Percentiles rank a stretch among this genome's conserved stretches.
Conservation (phyloP, 30 jellyfish, hydroid and myxozoan genomes). For the Nemopilema nomurai region DNA sequence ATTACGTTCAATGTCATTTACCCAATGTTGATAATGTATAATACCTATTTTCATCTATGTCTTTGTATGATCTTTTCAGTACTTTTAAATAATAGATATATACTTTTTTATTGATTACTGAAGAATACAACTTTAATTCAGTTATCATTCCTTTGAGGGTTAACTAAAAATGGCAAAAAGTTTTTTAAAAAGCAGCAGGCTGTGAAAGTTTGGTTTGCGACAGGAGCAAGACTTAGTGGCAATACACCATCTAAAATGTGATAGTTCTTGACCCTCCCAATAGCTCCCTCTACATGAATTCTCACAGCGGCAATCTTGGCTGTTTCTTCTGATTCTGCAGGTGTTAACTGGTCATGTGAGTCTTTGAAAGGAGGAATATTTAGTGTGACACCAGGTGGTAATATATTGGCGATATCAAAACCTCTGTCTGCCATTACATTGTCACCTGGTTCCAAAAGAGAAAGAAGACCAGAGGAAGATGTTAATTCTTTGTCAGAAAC, state of each 20-base stretch:
- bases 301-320: constrained; percentile 35
- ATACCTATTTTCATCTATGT: background rate
- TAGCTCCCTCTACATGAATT: constrained; percentile 67
- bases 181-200: background rate
- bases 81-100: background rate
- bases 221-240: background rate
- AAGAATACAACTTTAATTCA: constrained; percentile 4
- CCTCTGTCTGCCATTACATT: constrained; percentile 71
- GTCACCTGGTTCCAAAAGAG: constrained; percentile 53
- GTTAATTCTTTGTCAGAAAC: constrained; percentile 61
- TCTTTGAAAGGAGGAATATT: constrained; percentile 49
- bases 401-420: constrained; percentile 32
- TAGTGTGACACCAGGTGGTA: constrained; percentile 35
- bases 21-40: background rate
- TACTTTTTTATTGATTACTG: background rate
- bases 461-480: constrained; percentile 35
- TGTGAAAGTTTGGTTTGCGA: background rate
- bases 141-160: background rate
- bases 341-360: constrained; percentile 22
- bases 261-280: constrained; percentile 55
- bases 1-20: background rate
- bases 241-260: constrained; percentile 21
- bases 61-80: background rate
- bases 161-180: background rate
- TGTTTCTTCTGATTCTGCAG: constrained; percentile 36